Evolutionary conservation across 2,888 invertebrate species (phyloP).

Genomic region (Mylabris sibirica): DNA sequence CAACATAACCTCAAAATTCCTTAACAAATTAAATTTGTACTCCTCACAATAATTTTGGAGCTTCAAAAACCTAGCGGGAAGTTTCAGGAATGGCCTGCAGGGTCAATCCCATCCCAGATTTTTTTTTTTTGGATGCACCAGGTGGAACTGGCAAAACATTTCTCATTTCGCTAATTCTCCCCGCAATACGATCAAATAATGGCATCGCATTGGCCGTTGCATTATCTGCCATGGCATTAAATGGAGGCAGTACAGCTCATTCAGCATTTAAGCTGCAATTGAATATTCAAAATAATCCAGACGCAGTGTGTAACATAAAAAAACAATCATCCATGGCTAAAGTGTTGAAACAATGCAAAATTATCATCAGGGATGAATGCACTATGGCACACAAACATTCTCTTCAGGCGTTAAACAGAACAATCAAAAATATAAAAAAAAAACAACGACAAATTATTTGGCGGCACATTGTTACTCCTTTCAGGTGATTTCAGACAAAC

Average conservation of each 20-base stretch:
- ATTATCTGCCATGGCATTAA: conserved; percentile 59
- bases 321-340: conserved; percentile 17
- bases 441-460: conserved; percentile 1
- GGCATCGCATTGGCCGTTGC: conserved; percentile 41
- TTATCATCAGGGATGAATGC: conserved; percentile 38
- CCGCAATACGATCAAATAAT: conserved; percentile 49
- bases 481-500: not conserved
- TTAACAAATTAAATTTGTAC: too few relatives aligned
- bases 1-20: too few relatives aligned
- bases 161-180: conserved; percentile 54
- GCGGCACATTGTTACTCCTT: not conserved
- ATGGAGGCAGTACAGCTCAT: conserved; percentile 56
- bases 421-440: conserved; percentile 43
- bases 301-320: conserved; percentile 49
- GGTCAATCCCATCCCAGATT: too few relatives aligned
- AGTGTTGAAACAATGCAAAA: conserved; percentile 24
- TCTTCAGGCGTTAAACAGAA: conserved; percentile 46
- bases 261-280: conserved; percentile 55
- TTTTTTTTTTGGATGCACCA: conserved; percentile 17
- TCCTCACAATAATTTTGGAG: too few relatives aligned
- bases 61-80: too few relatives aligned
- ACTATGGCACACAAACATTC: conserved; percentile 37
- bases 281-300: conserved; percentile 44
- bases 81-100: too few relatives aligned
- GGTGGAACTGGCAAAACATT: conserved; percentile 51